Conservation (phyloP, 2,888 invertebrate genomes). For the Julus scanicus region DNA sequence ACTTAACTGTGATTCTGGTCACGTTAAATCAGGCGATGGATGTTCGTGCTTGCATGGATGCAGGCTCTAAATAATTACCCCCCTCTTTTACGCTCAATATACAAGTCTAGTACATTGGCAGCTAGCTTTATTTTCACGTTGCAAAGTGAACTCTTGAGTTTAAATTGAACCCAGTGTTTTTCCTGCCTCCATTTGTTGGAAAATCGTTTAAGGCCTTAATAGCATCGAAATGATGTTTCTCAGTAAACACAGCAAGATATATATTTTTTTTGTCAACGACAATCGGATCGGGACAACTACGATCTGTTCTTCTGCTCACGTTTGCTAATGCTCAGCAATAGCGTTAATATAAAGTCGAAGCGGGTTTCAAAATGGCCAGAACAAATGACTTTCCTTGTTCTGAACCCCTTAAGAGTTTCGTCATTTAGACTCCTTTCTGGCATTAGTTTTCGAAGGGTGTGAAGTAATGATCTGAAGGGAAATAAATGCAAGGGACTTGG, state of each 20-base stretch:
- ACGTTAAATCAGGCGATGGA: background rate
- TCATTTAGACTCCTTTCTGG: background rate
- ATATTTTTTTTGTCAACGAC: background rate
- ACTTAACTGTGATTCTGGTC: slow-evolving; percentile 1
- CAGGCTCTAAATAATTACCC: slow-evolving; percentile 1
- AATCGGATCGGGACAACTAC: background rate
- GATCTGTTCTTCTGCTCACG: background rate
- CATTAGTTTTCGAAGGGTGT: background rate
- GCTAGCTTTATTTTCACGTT: background rate
- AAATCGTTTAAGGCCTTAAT: background rate
- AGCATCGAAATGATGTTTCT: background rate
- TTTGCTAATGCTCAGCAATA: background rate
- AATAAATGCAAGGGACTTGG: background rate
- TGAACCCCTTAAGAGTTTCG: background rate
- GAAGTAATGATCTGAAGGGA: background rate
- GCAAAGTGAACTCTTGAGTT: background rate
- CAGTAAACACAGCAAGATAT: background rate
- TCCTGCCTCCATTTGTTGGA: background rate
- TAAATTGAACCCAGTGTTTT: background rate
- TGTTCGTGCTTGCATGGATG: background rate
- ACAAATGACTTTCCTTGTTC: background rate
- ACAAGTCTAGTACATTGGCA: background rate
- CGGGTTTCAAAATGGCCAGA: background rate
- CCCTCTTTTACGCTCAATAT: background rate
- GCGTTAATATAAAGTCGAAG: background rate